Base-by-base conservation (phyloP, 2,888 invertebrate genomes). In the Noctua janthe region DNA sequence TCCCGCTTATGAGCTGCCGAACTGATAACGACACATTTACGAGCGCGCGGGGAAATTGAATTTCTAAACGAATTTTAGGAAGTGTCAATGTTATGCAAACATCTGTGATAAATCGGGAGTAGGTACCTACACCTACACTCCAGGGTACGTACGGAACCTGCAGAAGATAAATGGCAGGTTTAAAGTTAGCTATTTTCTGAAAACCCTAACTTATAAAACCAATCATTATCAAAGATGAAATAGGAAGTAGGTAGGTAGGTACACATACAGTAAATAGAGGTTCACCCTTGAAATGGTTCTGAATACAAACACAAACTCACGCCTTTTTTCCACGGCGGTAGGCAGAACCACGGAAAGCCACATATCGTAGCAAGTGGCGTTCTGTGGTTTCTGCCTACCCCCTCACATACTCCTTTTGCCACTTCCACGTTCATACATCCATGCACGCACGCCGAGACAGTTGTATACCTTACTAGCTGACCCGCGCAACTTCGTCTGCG, bases 11-110 rank as follows among this genome's bases (percentile, higher is more conserved):
- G 90, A 92, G 90, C 91, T 91, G 91, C 92, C 92, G 91, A 92
- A 91, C 90, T 91, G 92, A 93, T 93, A 94, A 92, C 88, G 88
- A 87, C 87, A 90, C 89, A 88, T 91, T 92, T 93, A 91, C 90
- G 85, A 90, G 90, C 86, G 90, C 87, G 83, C 81, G 84, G 82
- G 91, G 91, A 94, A 94, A 94, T 94, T 94, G 92, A 91, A 91
- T 93, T 92, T 90, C 89, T 89, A 89, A 86, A 87, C 84, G 85
- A 90, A 86, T 89, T 91, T 91, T 91, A 86, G 80, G 75, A 86
- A 85, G 82, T 83, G 87, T 86, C 87, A 79, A 67, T 77, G 66
- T 71, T 78, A 82, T 82, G 84, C 71, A 86, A 86, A 86, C 80
- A 75, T 84, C 13, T 77, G 71, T 84, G 83, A 88, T 87, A 81